phyloP scores from a whole-genome alignment of 2,113 vertebrate genomes.

The Miniopterus natalensis region DNA sequence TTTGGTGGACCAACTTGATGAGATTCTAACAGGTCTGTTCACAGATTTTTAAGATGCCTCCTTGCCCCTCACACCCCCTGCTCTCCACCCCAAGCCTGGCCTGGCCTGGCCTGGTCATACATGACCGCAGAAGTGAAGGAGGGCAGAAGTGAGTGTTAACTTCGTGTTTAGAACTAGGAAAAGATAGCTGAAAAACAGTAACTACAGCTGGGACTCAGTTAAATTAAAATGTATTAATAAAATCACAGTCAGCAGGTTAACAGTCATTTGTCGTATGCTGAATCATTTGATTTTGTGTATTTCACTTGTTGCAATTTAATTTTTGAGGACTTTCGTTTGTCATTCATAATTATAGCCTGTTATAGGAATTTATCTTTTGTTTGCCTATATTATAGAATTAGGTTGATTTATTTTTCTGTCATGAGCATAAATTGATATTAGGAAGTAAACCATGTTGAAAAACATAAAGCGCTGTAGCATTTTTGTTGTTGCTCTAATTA shows the following conservation, averaged over 20 bases:
- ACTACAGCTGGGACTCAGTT: background rate
- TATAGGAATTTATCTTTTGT: background rate
- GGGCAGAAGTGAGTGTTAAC: background rate
- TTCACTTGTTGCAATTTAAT: conserved; percentile 3
- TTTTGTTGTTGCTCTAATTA: background rate
- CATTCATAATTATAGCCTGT: background rate
- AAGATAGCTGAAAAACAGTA: background rate
- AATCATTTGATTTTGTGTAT: background rate
- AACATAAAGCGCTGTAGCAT: background rate
- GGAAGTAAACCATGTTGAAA: conserved; percentile 3
- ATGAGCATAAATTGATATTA: conserved; percentile 14
- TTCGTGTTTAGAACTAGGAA: background rate
- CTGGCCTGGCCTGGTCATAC: background rate
- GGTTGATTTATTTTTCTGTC: conserved; percentile 21
- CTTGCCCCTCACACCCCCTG: rapidly evolving
- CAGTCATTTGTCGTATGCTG: background rate
- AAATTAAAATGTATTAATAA: background rate
- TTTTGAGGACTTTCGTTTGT: background rate
- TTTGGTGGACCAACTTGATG: conserved; percentile 92
- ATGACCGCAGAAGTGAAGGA: background rate
- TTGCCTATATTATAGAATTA: background rate
- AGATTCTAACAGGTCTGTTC: conserved; percentile 92
- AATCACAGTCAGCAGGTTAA: background rate
- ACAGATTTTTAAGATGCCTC: background rate
- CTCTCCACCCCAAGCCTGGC: background rate